Evolutionary conservation across 2,797 vertebrate genomes (phyloP).

Genomic region (Alosa sapidissima): DNA sequence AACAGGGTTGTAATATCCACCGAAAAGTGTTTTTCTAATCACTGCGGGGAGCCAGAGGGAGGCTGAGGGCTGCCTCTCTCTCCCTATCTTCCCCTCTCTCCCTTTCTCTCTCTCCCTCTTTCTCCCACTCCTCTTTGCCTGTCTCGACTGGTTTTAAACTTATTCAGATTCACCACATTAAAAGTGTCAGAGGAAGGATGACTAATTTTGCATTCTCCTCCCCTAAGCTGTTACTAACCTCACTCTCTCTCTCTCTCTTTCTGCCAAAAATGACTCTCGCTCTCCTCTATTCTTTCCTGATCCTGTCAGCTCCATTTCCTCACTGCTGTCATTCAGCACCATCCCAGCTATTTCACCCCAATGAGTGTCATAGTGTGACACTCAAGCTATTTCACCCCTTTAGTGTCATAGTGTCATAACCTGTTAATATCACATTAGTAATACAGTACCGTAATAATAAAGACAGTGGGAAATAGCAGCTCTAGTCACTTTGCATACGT

Average conservation of each 20-base stretch:
- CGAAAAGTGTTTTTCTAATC: conserved; percentile 70
- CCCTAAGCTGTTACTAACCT: conserved; percentile 21
- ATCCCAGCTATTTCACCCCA: background rate
- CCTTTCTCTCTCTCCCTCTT: background rate
- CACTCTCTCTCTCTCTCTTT: conserved; percentile 45
- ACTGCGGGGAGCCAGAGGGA: conserved; percentile 60
- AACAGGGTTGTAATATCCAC: conserved; percentile 68
- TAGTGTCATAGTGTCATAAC: background rate
- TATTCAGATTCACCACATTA: conserved; percentile 56
- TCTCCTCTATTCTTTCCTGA: background rate
- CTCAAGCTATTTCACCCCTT: background rate
- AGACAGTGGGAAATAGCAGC: background rate
- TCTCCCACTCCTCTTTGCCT: conserved; percentile 38
- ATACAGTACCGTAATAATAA: background rate
- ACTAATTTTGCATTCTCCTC: conserved; percentile 47
- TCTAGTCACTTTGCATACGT: conserved; percentile 3
- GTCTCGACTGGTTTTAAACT: conserved; percentile 64
- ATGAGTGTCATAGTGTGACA: background rate
- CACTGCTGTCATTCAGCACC: background rate
- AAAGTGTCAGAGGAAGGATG: conserved; percentile 54
- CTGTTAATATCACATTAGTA: conserved; percentile 12
- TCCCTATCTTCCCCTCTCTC: background rate
- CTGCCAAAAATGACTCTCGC: background rate
- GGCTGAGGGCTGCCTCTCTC: conserved; percentile 53
- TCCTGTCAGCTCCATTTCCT: background rate